Percentiles rank a stretch among this genome's conserved stretches.
phyloP scores from a whole-genome alignment of 2,113 vertebrate species.

The Brachyhypopomus gauderio region DNA sequence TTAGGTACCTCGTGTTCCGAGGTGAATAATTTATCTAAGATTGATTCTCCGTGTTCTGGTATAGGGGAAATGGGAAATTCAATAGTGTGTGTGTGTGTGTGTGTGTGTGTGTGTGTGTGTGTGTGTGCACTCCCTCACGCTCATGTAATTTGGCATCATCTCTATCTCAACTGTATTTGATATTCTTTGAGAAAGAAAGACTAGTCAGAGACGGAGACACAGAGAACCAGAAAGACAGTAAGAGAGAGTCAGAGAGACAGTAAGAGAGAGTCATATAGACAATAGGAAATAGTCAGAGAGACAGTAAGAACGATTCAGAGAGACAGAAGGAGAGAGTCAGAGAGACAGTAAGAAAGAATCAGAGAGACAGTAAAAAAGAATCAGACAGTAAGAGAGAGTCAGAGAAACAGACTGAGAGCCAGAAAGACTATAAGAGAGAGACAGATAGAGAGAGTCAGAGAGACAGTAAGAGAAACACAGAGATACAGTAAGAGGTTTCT shows the following conservation, averaged over 20 bases:
- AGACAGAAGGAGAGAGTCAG: too few species aligned
- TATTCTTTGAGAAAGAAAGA: slow-evolving; percentile 7
- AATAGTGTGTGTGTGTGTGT: slow-evolving; percentile 22
- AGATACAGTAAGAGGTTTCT: background rate
- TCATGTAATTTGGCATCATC: slow-evolving; percentile 13
- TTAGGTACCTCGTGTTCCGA: slow-evolving; percentile 30
- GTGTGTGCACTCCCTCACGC: background rate
- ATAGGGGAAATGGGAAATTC: slow-evolving; percentile 39
- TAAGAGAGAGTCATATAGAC: background rate
- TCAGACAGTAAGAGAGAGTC: background rate
- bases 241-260: background rate
- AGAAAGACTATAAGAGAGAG: background rate
- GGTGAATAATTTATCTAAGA: slow-evolving; percentile 44
- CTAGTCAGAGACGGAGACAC: background rate
- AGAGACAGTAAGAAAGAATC: too few species aligned
- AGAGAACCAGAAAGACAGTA: background rate
- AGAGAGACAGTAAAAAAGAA: background rate
- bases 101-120: slow-evolving; percentile 1
- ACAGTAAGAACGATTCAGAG: too few species aligned
- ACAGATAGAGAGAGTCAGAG: too few species aligned
- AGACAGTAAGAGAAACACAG: too few species aligned
- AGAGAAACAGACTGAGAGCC: background rate
- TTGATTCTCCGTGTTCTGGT: slow-evolving; percentile 46
- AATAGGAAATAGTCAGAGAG: background rate
- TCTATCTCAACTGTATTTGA: slow-evolving; percentile 12